Evolutionary conservation across 2,888 invertebrate species (phyloP).

Genomic region (Spialia ferax): DNA sequence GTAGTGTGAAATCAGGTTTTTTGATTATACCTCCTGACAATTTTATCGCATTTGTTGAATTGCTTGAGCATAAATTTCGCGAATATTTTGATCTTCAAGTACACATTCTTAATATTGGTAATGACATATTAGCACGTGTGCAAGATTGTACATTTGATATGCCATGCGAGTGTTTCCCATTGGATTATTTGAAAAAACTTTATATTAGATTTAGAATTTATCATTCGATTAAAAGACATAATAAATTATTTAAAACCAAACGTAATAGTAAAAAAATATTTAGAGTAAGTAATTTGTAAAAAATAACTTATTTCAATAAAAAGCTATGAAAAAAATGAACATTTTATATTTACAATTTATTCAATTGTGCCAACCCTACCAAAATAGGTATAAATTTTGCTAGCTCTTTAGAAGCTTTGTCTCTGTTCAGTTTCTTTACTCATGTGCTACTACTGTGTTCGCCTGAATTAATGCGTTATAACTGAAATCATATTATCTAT

Average conservation of each 20-base stretch:
- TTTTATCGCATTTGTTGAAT: slow-evolving; percentile 8
- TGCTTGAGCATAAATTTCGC: slow-evolving; percentile 14
- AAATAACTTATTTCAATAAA: too few relatives aligned
- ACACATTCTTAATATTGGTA: slow-evolving; percentile 4
- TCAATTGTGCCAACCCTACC: too few relatives aligned
- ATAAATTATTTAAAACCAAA: slow-evolving; percentile 11
- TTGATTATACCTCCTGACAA: slow-evolving; percentile 11
- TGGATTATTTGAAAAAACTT: slow-evolving; percentile 4
- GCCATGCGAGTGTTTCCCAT: slow-evolving; percentile 17
- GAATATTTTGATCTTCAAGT: slow-evolving; percentile 13
- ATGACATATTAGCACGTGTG: slow-evolving; percentile 8
- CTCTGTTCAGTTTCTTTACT: too few relatives aligned
- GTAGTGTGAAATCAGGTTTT: background rate
- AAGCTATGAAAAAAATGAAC: too few relatives aligned
- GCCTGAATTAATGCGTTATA: too few relatives aligned
- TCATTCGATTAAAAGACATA: slow-evolving; percentile 4
- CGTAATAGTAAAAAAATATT: background rate
- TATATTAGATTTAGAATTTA: slow-evolving; percentile 9
- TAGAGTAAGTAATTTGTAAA: background rate
- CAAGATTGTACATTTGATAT: slow-evolving; percentile 12
- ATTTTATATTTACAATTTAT: too few relatives aligned
- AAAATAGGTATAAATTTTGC: too few relatives aligned
- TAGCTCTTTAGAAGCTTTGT: too few relatives aligned
- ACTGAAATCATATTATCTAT: too few relatives aligned
- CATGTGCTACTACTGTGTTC: too few relatives aligned